A percentile compares a stretch with the other conserved stretches of the same genome.
These are phyloP conservation scores for Notarius lentiginosus DNA, from an alignment of 2,113 vertebrate genomes.

Conservation along the genomic window DNA sequence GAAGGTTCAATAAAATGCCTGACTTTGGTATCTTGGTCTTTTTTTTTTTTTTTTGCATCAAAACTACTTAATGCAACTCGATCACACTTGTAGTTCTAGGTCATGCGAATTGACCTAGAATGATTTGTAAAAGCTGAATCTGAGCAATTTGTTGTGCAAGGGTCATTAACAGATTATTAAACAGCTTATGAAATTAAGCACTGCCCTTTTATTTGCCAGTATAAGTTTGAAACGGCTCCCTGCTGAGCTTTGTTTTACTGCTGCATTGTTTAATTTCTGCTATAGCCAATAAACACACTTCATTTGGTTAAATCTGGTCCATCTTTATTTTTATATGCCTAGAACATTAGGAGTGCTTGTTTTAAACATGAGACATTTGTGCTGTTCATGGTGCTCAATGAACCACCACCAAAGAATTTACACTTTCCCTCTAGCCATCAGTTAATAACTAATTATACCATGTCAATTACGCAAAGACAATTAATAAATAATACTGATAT, in stretches of 20 bases:
- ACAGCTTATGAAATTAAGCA: not conserved
- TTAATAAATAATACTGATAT: constrained; percentile 61
- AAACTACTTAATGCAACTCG: not conserved
- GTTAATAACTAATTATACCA: constrained; percentile 49
- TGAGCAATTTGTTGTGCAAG: too few relatives aligned
- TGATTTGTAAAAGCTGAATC: not conserved
- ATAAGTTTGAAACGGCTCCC: not conserved
- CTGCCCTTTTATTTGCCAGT: not conserved
- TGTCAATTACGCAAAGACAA: constrained; percentile 55
- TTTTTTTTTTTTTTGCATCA: not conserved
- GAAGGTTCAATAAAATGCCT: constrained; percentile 70
- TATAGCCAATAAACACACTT: constrained; percentile 21
- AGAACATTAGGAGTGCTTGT: constrained; percentile 54
- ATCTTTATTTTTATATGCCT: constrained; percentile 57
- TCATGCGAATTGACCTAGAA: not conserved
- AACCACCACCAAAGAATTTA: constrained; percentile 48
- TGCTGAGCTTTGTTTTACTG: not conserved
- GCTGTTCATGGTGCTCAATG: constrained; percentile 38
- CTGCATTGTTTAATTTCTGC: not conserved
- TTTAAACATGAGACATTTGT: constrained; percentile 49
- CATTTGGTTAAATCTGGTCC: constrained; percentile 59
- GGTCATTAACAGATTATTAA: too few relatives aligned
- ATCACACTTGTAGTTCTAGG: not conserved
- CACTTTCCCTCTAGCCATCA: constrained; percentile 37
- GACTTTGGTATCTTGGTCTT: constrained; percentile 38